Conservation (phyloP, 1,140 invertebrate genomes). For the Ganaspis sp. region DNA sequence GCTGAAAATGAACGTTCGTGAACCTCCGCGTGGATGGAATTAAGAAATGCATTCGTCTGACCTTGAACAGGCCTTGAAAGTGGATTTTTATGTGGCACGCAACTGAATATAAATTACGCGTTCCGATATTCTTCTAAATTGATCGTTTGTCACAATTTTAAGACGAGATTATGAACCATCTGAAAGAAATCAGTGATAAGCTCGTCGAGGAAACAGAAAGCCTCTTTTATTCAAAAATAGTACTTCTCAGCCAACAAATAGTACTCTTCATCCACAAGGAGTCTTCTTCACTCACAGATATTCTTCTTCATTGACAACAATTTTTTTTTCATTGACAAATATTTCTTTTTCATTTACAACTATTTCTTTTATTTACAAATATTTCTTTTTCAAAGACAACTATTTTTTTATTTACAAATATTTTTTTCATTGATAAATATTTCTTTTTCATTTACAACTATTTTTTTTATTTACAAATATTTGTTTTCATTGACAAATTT, state of each 20-base stretch:
- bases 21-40: slow-evolving; percentile 13
- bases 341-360: too few relatives aligned
- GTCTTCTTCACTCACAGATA: too few relatives aligned
- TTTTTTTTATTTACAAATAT: too few relatives aligned
- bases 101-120: slow-evolving; percentile 4
- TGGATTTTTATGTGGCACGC: slow-evolving; percentile 15
- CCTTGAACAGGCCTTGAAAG: slow-evolving; percentile 25
- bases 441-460: too few relatives aligned
- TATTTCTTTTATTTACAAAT: too few relatives aligned
- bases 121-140: slow-evolving; percentile 18
- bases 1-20: background rate
- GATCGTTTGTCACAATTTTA: slow-evolving; percentile 27
- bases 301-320: too few relatives aligned
- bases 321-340: too few relatives aligned
- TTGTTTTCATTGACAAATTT: too few relatives aligned
- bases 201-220: background rate
- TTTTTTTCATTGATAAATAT: too few relatives aligned
- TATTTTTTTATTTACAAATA: too few relatives aligned
- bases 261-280: too few relatives aligned
- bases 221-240: background rate
- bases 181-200: background rate
- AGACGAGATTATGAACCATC: background rate
- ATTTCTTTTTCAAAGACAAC: too few relatives aligned
- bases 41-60: slow-evolving; percentile 26
- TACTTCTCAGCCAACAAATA: background rate